phyloP scores from a whole-genome alignment of 2,113 vertebrate species.

The Albula glossodonta region DNA sequence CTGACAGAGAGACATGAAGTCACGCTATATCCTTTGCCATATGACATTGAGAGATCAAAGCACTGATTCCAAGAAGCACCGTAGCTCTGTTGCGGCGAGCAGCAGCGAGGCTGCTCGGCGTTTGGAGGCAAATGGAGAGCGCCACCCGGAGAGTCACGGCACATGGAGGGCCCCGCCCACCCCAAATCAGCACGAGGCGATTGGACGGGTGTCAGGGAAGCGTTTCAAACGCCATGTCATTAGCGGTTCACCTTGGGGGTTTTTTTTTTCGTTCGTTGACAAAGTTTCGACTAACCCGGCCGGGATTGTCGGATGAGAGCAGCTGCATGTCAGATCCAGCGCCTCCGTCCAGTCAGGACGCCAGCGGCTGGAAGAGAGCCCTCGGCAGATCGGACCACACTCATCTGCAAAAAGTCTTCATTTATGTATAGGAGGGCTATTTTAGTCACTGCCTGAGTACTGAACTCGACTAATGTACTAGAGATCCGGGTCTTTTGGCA shows the following conservation, averaged over 20 bases:
- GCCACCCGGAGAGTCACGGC: neutral
- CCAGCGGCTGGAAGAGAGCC: neutral
- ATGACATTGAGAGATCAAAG: neutral
- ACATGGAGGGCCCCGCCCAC: neutral
- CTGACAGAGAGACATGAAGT: neutral
- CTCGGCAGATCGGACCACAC: neutral
- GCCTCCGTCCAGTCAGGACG: neutral
- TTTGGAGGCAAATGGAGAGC: no score
- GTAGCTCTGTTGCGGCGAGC: neutral
- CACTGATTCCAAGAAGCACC: neutral
- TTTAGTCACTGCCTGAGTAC: neutral
- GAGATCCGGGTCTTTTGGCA: neutral
- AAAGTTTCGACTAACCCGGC: neutral
- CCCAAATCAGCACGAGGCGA: neutral
- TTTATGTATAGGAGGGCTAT: neutral
- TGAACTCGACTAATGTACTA: neutral
- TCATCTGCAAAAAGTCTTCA: neutral
- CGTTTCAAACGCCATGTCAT: neutral
- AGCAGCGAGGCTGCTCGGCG: neutral
- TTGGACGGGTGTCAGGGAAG: neutral
- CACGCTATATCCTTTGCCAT: neutral
- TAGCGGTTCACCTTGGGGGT: neutral
- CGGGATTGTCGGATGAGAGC: neutral
- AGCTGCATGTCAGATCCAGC: neutral
- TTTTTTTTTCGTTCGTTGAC: neutral